These are phyloP conservation scores for Manduca sexta DNA, from an alignment of 1,140 invertebrate species.

Conservation along the genomic window DNA sequence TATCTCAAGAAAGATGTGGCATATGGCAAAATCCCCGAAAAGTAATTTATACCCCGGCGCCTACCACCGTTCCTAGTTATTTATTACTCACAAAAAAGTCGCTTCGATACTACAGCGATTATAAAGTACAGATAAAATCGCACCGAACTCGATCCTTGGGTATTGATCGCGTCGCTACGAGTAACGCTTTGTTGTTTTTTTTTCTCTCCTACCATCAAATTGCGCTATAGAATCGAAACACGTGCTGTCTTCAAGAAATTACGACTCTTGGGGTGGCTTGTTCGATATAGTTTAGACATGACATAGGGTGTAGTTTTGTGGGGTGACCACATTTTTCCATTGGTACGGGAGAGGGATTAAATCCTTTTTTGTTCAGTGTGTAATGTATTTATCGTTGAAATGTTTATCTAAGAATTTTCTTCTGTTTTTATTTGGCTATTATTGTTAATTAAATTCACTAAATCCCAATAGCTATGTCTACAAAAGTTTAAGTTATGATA, in stretches of 20 bases:
- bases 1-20: too few species aligned
- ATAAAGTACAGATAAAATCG: background rate
- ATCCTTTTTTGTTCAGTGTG: too few species aligned
- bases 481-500: too few species aligned
- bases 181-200: slow-evolving; percentile 39
- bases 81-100: background rate
- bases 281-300: slow-evolving; percentile 45
- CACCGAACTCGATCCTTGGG: slow-evolving; percentile 9
- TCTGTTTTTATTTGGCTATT: too few species aligned
- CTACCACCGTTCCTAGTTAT: background rate
- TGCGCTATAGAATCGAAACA: slow-evolving; percentile 39
- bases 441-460: too few species aligned
- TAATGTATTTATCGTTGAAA: too few species aligned
- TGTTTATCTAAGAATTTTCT: too few species aligned
- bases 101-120: background rate
- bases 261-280: slow-evolving; percentile 27
- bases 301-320: slow-evolving; percentile 31
- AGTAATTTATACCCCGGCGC: too few species aligned
- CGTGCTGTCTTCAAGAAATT: slow-evolving; percentile 55
- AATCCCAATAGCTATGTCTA: too few species aligned
- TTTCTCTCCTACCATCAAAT: slow-evolving; percentile 29
- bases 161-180: slow-evolving; percentile 12
- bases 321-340: slow-evolving; percentile 18
- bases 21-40: too few species aligned
- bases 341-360: too few species aligned